Conservation (phyloP, 1,140 invertebrate species). For the Drosophila kepulauana region DNA sequence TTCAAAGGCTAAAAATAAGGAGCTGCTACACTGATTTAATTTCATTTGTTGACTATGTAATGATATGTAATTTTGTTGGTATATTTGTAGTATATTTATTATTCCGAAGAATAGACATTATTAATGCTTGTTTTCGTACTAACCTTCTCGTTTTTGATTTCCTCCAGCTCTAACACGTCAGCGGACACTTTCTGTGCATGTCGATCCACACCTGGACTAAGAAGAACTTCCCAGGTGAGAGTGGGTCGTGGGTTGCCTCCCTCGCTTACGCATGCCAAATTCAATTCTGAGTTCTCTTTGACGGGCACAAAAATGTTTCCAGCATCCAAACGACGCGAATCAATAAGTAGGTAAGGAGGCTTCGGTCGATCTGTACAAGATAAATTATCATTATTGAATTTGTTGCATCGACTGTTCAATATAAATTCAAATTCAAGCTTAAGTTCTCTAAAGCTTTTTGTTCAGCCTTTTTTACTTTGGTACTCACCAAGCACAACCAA, state of each 20-base stretch:
- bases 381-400: neutral
- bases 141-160: constrained; percentile 84
- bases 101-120: no score
- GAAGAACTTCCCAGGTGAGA: constrained; percentile 89
- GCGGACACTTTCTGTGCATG: constrained; percentile 85
- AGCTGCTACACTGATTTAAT: no score
- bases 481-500: constrained; percentile 89
- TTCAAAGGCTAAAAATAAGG: no score
- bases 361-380: constrained; percentile 89
- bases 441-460: constrained; percentile 42
- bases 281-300: constrained; percentile 91
- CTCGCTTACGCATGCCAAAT: constrained; percentile 92
- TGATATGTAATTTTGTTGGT: no score
- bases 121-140: constrained; percentile 17
- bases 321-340: constrained; percentile 91
- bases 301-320: constrained; percentile 94
- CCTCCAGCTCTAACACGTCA: constrained; percentile 83
- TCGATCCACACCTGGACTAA: constrained; percentile 87
- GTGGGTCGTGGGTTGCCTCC: constrained; percentile 92
- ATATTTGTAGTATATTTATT: no score
- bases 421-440: no score
- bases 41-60: no score
- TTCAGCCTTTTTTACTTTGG: constrained; percentile 11
- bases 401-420: no score
- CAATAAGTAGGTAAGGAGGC: constrained; percentile 92